phyloP scores from a whole-genome alignment of 2,888 invertebrate species.

The Blastobasis adustella region DNA sequence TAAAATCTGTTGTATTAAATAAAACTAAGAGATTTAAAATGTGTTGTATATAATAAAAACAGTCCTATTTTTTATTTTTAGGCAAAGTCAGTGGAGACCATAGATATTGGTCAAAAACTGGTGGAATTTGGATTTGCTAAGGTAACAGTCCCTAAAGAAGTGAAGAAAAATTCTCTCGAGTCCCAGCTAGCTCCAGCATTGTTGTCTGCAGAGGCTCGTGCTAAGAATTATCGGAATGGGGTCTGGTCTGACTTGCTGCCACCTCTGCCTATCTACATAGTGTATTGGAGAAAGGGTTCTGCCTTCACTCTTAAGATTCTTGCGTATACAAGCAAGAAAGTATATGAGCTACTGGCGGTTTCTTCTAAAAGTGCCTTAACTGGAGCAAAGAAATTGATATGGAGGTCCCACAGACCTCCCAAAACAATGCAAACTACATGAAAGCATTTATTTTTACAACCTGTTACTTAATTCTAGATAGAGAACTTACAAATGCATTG shows the following conservation, averaged over 20 bases:
- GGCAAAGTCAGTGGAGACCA: constrained; percentile 51
- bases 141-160: constrained; percentile 41
- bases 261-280: constrained; percentile 48
- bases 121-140: constrained; percentile 67
- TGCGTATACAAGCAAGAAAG: constrained; percentile 33
- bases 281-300: constrained; percentile 55
- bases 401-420: constrained; percentile 39
- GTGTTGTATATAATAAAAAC: constrained; percentile 4
- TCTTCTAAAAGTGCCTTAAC: constrained; percentile 40
- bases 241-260: constrained; percentile 64
- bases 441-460: constrained; percentile 31
- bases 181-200: constrained; percentile 51
- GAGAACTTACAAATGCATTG: constrained; percentile 33
- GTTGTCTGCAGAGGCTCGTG: constrained; percentile 53
- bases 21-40: not conserved
- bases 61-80: constrained; percentile 28
- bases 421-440: constrained; percentile 54
- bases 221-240: constrained; percentile 54
- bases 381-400: constrained; percentile 43
- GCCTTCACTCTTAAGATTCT: constrained; percentile 30
- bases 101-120: constrained; percentile 61
- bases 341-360: constrained; percentile 32
- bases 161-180: constrained; percentile 54
- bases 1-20: constrained; percentile 14
- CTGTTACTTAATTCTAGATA: constrained; percentile 28